phyloP scores from a whole-genome alignment of 2,888 invertebrate species.

The Odontocerum albicorne region DNA sequence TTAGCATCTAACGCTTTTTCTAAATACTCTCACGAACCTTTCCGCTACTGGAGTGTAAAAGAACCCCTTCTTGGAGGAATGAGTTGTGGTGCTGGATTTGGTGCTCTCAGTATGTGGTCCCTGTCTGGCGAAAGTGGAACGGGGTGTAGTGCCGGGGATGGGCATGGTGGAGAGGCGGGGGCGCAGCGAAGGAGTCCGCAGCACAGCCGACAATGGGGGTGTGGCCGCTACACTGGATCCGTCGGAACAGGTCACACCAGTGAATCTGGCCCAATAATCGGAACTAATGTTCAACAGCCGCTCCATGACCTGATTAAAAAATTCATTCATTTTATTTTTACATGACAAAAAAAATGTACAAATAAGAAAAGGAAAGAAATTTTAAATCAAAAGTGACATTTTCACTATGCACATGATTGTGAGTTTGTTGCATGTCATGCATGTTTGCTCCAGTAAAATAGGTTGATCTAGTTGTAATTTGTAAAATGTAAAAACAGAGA shows the following conservation, averaged over 20 bases:
- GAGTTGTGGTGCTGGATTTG: constrained; percentile 12
- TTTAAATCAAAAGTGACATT: too few relatives aligned
- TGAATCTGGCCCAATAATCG: constrained; percentile 76
- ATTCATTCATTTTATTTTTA: too few relatives aligned
- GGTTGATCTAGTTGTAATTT: too few relatives aligned
- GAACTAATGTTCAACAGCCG: constrained; percentile 68
- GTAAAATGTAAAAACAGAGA: too few relatives aligned
- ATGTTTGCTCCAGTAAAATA: too few relatives aligned
- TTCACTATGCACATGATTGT: too few relatives aligned
- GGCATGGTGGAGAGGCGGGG: constrained; percentile 26
- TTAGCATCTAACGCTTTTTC: too few relatives aligned
- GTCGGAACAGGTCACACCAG: constrained; percentile 50
- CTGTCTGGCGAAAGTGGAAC: constrained; percentile 19
- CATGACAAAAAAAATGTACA: too few relatives aligned
- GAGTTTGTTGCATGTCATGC: too few relatives aligned
- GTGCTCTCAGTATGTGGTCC: constrained; percentile 8
- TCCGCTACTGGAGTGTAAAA: constrained; percentile 51
- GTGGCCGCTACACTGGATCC: constrained; percentile 31
- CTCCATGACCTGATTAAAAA: constrained; percentile 69
- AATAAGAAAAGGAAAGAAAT: too few relatives aligned
- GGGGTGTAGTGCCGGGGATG: constrained; percentile 28
- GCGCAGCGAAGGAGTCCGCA: constrained; percentile 28
- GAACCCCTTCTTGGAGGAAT: constrained; percentile 45
- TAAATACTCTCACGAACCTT: too few relatives aligned
- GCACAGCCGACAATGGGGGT: constrained; percentile 33